A percentile compares a stretch with the other conserved stretches of the same genome.
These are phyloP conservation scores for Nematostella vectensis DNA, from an alignment of 92 coral and sea anemone species.

Conservation along the genomic window DNA sequence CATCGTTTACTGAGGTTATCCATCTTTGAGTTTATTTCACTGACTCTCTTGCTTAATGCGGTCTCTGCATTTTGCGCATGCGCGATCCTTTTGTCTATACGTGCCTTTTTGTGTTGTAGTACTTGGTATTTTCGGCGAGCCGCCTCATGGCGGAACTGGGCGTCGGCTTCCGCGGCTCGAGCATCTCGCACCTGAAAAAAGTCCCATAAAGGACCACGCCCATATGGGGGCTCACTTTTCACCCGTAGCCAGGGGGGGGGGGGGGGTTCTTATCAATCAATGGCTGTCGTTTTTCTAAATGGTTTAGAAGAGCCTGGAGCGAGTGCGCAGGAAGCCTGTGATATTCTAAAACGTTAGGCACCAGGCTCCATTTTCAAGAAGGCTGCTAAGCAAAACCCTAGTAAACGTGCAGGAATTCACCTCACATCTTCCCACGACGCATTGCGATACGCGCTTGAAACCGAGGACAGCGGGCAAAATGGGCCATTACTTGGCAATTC, in stretches of 20 bases:
- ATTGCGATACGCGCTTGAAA: too few relatives aligned
- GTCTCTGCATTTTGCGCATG: not conserved
- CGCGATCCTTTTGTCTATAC: constrained; percentile 2
- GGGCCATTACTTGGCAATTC: too few relatives aligned
- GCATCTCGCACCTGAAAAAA: constrained; percentile 11
- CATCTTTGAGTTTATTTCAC: not conserved
- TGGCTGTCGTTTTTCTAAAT: too few relatives aligned
- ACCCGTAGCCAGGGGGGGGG: not conserved
- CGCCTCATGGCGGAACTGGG: constrained; percentile 16
- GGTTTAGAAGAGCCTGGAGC: too few relatives aligned
- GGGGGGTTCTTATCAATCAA: too few relatives aligned
- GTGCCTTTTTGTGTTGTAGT: not conserved
- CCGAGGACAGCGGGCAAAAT: too few relatives aligned
- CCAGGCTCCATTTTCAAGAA: not conserved
- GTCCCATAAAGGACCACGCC: not conserved
- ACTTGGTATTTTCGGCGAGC: constrained; percentile 9
- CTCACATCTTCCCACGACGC: too few relatives aligned
- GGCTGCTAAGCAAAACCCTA: too few relatives aligned
- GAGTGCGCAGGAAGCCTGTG: too few relatives aligned
- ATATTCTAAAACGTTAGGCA: too few relatives aligned
- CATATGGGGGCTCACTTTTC: not conserved
- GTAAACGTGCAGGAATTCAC: too few relatives aligned
- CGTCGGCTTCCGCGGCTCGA: not conserved
- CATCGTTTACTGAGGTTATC: not conserved
- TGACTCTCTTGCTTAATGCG: not conserved